Conservation (phyloP, 1,140 invertebrate genomes). For the Zophobas atratus region DNA sequence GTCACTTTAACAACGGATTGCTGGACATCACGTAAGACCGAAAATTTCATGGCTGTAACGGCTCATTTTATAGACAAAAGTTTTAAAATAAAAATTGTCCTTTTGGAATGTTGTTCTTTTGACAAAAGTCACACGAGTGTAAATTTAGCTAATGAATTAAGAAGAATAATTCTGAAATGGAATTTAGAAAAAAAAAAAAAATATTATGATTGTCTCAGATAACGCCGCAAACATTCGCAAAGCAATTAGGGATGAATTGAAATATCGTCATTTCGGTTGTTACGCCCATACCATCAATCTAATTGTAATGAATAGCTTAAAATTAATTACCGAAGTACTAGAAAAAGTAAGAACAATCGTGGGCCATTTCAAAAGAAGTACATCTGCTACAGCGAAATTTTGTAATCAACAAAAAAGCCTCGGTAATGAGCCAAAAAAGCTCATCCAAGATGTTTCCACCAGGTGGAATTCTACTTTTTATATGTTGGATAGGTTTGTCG, state of each 20-base stretch:
- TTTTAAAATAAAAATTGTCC: constrained; percentile 23
- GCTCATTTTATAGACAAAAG: constrained; percentile 32
- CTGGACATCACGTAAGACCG: constrained; percentile 49
- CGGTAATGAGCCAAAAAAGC: constrained; percentile 1
- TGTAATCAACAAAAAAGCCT: background rate
- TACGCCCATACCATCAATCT: background rate
- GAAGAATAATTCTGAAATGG: background rate
- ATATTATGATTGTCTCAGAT: too few species aligned
- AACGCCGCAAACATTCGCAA: too few species aligned
- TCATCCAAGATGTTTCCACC: constrained; percentile 47
- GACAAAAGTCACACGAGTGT: constrained; percentile 5
- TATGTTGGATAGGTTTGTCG: background rate
- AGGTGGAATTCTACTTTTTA: constrained; percentile 19
- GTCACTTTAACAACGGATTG: constrained; percentile 52
- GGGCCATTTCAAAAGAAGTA: constrained; percentile 2
- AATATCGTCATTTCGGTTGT: background rate
- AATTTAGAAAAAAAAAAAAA: too few species aligned
- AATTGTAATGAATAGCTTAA: constrained; percentile 18
- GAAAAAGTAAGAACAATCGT: constrained; percentile 4
- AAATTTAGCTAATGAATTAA: constrained; percentile 48
- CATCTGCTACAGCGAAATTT: background rate
- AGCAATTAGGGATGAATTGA: constrained; percentile 47
- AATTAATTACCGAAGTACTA: background rate
- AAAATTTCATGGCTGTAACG: constrained; percentile 47
- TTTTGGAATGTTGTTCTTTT: constrained; percentile 7